These are phyloP conservation scores for Chalcosyrphus nemorum DNA, from an alignment of 2,888 invertebrate species.

Conservation along the genomic window DNA sequence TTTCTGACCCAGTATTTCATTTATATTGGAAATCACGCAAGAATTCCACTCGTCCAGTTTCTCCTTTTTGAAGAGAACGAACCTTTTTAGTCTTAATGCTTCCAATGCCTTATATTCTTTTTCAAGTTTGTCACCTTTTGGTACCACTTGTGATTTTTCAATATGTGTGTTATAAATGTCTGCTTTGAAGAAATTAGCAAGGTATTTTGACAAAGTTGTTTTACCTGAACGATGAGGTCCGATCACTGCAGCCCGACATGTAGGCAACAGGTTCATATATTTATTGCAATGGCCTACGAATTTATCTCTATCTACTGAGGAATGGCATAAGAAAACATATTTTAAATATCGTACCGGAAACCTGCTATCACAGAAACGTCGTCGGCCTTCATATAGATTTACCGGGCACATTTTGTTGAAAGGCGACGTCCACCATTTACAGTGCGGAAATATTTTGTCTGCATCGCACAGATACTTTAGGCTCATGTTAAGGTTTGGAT, in stretches of 20 bases:
- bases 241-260: slow-evolving; percentile 84
- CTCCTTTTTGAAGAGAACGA: not conserved
- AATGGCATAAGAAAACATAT: slow-evolving; percentile 85
- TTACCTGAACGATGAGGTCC: slow-evolving; percentile 86
- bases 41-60: slow-evolving; percentile 40
- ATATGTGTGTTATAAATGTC: slow-evolving; percentile 79
- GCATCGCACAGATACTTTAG: slow-evolving; percentile 73
- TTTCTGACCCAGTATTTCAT: not conserved
- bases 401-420: slow-evolving; percentile 84
- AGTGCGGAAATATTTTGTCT: slow-evolving; percentile 15
- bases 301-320: slow-evolving; percentile 82
- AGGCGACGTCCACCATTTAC: slow-evolving; percentile 42
- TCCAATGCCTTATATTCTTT: slow-evolving; percentile 2
- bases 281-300: slow-evolving; percentile 86
- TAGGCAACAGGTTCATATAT: slow-evolving; percentile 84
- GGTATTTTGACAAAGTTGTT: slow-evolving; percentile 83
- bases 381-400: slow-evolving; percentile 84
- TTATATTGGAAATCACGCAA: slow-evolving; percentile 6
- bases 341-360: slow-evolving; percentile 85
- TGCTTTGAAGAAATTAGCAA: slow-evolving; percentile 80
- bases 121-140: not conserved
- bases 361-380: slow-evolving; percentile 83
- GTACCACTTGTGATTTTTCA: not conserved
- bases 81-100: not conserved
- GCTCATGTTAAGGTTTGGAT: not conserved